These are phyloP conservation scores for Sphaeramia orbicularis DNA, from an alignment of 2,797 vertebrate genomes.

Conservation along the genomic window DNA sequence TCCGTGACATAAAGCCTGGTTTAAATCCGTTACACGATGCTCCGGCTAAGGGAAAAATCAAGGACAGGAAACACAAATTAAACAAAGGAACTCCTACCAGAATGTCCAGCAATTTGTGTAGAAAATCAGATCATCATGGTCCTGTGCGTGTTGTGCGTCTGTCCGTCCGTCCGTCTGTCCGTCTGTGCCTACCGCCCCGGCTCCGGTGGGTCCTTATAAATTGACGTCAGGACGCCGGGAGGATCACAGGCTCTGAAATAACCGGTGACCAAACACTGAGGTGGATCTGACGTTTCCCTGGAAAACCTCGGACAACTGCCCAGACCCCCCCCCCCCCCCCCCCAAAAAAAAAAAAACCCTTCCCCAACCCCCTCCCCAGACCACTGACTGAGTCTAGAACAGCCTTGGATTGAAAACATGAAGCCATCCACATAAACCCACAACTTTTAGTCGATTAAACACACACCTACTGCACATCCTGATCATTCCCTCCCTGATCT, in stretches of 20 bases:
- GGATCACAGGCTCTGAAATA: slow-evolving; percentile 77
- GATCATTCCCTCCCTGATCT: not conserved
- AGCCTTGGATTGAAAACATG: too few relatives aligned
- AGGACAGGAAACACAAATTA: not conserved
- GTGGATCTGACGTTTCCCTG: slow-evolving; percentile 63
- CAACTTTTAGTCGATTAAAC: not conserved
- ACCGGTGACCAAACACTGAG: slow-evolving; percentile 67
- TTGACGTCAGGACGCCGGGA: slow-evolving; percentile 78
- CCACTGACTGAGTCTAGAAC: not conserved
- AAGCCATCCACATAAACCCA: not conserved
- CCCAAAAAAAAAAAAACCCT: too few relatives aligned
- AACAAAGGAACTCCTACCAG: slow-evolving; percentile 60
- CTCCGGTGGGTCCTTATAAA: slow-evolving; percentile 62
- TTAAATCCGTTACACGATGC: not conserved
- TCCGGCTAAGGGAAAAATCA: not conserved
- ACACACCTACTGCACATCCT: not conserved
- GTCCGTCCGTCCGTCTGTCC: slow-evolving; percentile 9
- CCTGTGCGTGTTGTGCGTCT: slow-evolving; percentile 18
- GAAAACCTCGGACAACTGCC: slow-evolving; percentile 56
- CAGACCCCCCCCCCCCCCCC: not conserved
- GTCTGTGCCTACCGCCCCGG: slow-evolving; percentile 48
- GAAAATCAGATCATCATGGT: slow-evolving; percentile 52
- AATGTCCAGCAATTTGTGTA: slow-evolving; percentile 7
- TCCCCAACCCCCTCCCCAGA: not conserved
- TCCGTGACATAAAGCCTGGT: not conserved